These are phyloP conservation scores for Xylota segnis DNA, from an alignment of 2,888 invertebrate species.

Conservation along the genomic window DNA sequence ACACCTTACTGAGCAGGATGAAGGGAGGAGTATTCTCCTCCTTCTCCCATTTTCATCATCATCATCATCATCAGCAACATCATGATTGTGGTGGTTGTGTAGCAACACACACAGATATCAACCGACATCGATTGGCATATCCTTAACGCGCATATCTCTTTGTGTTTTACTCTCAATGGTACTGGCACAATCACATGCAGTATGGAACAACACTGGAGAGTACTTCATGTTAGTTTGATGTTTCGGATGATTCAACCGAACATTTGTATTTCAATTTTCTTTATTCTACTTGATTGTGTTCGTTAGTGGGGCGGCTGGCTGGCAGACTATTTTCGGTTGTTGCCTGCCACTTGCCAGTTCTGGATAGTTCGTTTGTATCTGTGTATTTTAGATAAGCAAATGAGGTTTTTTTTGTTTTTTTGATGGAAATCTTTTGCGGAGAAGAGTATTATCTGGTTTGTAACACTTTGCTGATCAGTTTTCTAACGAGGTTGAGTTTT, in stretches of 20 bases:
- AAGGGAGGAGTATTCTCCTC: slow-evolving; percentile 62
- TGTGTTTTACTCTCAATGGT: slow-evolving; percentile 69
- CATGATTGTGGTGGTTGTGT: slow-evolving; percentile 65
- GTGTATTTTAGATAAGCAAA: slow-evolving; percentile 16
- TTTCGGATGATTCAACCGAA: slow-evolving; percentile 56
- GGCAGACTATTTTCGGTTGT: slow-evolving; percentile 14
- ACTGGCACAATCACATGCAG: slow-evolving; percentile 63
- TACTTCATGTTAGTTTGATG: slow-evolving; percentile 61
- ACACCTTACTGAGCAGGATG: slow-evolving; percentile 50
- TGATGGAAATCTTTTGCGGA: not conserved
- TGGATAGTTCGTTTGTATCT: slow-evolving; percentile 22
- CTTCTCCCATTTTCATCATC: slow-evolving; percentile 24
- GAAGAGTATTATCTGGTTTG: not conserved
- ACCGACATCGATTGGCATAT: slow-evolving; percentile 72
- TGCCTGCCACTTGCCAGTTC: slow-evolving; percentile 32
- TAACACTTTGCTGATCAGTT: too few relatives aligned
- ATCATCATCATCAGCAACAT: slow-evolving; percentile 45
- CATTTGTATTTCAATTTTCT: slow-evolving; percentile 56
- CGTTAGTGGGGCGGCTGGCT: slow-evolving; percentile 26
- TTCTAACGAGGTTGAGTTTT: too few relatives aligned
- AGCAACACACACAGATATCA: slow-evolving; percentile 66
- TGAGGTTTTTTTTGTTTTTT: not conserved
- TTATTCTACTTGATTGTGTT: slow-evolving; percentile 51
- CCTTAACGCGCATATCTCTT: slow-evolving; percentile 77
- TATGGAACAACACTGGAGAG: slow-evolving; percentile 46